These are phyloP conservation scores for Phylloscopus whistleri DNA, from an alignment of 2,113 vertebrate species.

Conservation along the genomic window DNA sequence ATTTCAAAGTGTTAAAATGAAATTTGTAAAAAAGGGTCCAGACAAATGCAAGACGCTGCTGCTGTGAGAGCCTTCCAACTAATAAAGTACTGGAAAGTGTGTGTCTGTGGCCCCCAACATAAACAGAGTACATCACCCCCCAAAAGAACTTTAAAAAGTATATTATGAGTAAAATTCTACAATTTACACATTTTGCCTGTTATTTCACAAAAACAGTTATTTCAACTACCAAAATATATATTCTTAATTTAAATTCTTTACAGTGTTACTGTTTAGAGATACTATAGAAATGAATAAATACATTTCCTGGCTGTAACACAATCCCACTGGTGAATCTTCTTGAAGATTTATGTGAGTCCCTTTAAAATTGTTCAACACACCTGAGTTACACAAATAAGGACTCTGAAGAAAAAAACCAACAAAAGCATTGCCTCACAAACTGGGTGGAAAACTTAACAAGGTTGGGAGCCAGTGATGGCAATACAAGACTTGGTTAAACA, in stretches of 20 bases:
- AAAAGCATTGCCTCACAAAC: not conserved
- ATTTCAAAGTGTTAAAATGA: not conserved
- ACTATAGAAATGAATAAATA: not conserved
- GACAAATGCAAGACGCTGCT: not conserved
- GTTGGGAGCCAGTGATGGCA: not conserved
- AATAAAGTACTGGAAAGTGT: not conserved
- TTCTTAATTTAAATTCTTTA: not conserved
- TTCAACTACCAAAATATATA: not conserved
- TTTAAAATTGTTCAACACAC: not conserved
- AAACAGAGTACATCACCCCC: not conserved
- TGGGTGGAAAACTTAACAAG: not conserved
- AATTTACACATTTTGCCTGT: not conserved
- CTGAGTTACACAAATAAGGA: not conserved
- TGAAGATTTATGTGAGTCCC: not conserved
- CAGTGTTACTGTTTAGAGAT: not conserved
- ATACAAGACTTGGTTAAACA: not conserved
- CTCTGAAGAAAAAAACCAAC: not conserved
- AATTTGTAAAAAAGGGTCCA: not conserved
- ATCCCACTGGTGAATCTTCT: not conserved
- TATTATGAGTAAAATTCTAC: not conserved
- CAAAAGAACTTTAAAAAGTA: not conserved
- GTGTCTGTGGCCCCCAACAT: not conserved
- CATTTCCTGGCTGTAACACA: not conserved
- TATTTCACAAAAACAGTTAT: not conserved
- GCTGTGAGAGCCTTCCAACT: not conserved